A percentile compares a stretch with the other conserved stretches of the same genome.
Conservation (phyloP, 2,888 invertebrate species). For the Amorpha juglandis region DNA sequence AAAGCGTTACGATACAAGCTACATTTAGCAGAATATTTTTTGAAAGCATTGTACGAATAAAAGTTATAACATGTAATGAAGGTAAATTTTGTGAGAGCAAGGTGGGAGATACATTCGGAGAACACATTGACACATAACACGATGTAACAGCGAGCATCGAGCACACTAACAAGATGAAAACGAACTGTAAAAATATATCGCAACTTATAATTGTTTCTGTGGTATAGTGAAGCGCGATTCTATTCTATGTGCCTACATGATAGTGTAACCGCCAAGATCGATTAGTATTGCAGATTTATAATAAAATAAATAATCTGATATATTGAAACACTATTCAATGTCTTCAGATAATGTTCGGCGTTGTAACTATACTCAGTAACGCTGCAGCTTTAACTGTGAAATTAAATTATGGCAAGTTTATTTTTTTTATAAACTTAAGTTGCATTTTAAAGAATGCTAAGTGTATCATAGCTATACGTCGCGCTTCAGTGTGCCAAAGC, state of each 20-base stretch:
- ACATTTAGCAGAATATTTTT: background rate
- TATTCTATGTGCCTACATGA: background rate
- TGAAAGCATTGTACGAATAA: no score
- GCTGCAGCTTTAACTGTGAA: no score
- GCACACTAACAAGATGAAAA: constrained; percentile 17
- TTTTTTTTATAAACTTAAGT: no score
- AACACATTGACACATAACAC: constrained; percentile 14
- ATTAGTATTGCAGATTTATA: no score
- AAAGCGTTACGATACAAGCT: background rate
- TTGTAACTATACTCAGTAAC: no score
- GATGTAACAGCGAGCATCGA: background rate
- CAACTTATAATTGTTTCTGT: constrained; percentile 1
- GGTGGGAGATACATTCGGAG: background rate
- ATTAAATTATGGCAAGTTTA: no score
- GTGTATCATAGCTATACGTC: background rate
- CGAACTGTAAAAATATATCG: constrained; percentile 12
- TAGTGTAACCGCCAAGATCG: background rate
- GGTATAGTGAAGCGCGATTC: background rate
- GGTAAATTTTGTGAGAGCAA: background rate
- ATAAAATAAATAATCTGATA: no score
- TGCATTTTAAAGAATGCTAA: no score
- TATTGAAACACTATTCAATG: no score
- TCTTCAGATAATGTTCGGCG: no score
- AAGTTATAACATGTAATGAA: background rate
- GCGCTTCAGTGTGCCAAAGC: constrained; percentile 5